phyloP scores from a whole-genome alignment of 2,797 vertebrate species.

The Rhyacichthys aspro region DNA sequence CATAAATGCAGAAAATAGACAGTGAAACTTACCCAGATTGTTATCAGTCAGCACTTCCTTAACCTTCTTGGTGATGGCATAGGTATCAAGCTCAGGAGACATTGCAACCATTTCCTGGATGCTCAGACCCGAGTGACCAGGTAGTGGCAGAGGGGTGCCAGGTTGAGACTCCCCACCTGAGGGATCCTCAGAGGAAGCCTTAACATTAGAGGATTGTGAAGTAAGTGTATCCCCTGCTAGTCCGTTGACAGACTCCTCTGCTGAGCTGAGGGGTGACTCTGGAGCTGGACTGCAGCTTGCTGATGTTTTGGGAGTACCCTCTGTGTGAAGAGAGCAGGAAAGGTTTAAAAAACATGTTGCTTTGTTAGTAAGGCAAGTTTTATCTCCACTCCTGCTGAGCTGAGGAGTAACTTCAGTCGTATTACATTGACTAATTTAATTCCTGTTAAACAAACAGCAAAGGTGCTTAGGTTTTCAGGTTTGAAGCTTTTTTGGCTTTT shows the following conservation, averaged over 20 bases:
- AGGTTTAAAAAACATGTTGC: constrained; percentile 35
- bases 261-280: constrained; percentile 92
- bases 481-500: constrained; percentile 73
- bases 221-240: constrained; percentile 85
- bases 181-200: constrained; percentile 81
- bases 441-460: constrained; percentile 68
- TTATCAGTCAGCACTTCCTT: constrained; percentile 97
- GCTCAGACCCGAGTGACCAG: constrained; percentile 87
- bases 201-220: constrained; percentile 84
- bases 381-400: constrained; percentile 42
- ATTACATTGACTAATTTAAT: constrained; percentile 63
- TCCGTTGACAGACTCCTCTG: constrained; percentile 91
- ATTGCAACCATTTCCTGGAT: constrained; percentile 95
- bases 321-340: constrained; percentile 73
- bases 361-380: constrained; percentile 24
- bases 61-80: constrained; percentile 96
- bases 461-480: constrained; percentile 72
- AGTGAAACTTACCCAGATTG: constrained; percentile 88
- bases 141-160: constrained; percentile 80
- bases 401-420: constrained; percentile 57
- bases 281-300: constrained; percentile 95
- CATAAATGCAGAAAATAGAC: not conserved
- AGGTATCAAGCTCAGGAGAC: constrained; percentile 95
- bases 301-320: constrained; percentile 95
- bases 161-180: constrained; percentile 87